Evolutionary conservation across 2,888 invertebrate species (phyloP).

Genomic region (Drosophila formosana): DNA sequence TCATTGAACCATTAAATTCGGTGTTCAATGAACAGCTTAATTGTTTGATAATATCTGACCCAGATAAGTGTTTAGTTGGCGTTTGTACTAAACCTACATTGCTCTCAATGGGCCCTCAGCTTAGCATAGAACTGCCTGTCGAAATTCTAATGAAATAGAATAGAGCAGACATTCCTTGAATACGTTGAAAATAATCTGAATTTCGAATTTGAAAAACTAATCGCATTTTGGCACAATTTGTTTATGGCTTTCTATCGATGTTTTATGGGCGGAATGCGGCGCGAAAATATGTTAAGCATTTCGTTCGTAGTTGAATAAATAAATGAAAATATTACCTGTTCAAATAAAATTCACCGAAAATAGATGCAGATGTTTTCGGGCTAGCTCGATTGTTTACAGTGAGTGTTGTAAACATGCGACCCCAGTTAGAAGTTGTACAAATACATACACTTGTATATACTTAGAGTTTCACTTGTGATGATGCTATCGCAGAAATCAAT

Average conservation of each 20-base stretch:
- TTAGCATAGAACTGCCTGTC: conserved; percentile 14
- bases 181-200: conserved; percentile 1
- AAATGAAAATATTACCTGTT: conserved; percentile 58
- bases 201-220: conserved; percentile 11
- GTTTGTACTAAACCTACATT: conserved; percentile 15
- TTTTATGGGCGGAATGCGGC: conserved; percentile 10
- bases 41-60: conserved; percentile 51
- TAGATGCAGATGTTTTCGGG: conserved; percentile 53
- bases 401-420: conserved; percentile 40
- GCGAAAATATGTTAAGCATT: conserved; percentile 25
- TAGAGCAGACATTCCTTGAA: not conserved
- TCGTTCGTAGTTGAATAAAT: conserved; percentile 33
- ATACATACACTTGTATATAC: conserved; percentile 11
- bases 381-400: conserved; percentile 34
- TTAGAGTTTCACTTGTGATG: conserved; percentile 39
- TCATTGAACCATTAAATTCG: conserved; percentile 19
- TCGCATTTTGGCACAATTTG: conserved; percentile 18
- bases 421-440: conserved; percentile 32
- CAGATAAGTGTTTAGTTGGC: conserved; percentile 29
- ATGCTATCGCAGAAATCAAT: conserved; percentile 30
- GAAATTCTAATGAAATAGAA: not conserved
- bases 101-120: conserved; percentile 14
- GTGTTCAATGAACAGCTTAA: conserved; percentile 45
- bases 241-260: conserved; percentile 22
- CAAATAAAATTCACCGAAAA: conserved; percentile 49